Base-by-base conservation (phyloP, 2,888 invertebrate genomes). In the Carabus problematicus region DNA sequence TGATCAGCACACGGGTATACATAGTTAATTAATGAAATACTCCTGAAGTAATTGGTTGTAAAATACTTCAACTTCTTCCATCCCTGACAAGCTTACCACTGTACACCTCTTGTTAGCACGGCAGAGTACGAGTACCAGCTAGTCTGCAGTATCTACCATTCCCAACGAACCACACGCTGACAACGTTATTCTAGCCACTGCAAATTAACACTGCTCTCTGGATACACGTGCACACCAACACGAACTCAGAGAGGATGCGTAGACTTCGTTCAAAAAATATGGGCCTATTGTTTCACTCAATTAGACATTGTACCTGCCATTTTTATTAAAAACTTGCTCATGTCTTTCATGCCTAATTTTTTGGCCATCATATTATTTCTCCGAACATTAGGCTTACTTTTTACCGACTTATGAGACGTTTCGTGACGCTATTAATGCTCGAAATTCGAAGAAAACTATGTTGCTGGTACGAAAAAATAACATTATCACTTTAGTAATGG, bases 21-120 rank as follows among this genome's bases (percentile, higher is more conserved):
- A 56, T 40, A 58, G 67, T 67, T 67, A 67, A 67, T 67, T 67
- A 67, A 60, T 67, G 67, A 67, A 67, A 60, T 60, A 67, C 54
- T 60, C 54, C 19, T 42, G 60, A 29, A 52, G 67, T 67, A 67
- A 67, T 67, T 67, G 67, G 67, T 60, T 67, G 52, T 67, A 67
- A 67, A 67, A 67, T 67, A 60, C 47, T n/a, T 54, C 9, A 52
- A 67, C 56, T 67, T 67, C 60, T 67, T 54, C 42, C 14, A 41
- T 42, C 12, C 43, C 60, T 60, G 67, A 67, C 67, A 67, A 43
- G 12, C 19, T 29, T 29, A 29, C 18, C 12, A 14, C 11, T 54
- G 11, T 29, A 45, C 55, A 19, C 16, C 8, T 52, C 67, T 67
- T 67, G 60, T 67, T 67, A 67, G 60, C 66, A 59, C 29, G 19